Evolutionary conservation across 2,888 invertebrate species (phyloP), one percentile per base, ranked within the genome.

Genomic region (Machimus rusticus): DNA sequence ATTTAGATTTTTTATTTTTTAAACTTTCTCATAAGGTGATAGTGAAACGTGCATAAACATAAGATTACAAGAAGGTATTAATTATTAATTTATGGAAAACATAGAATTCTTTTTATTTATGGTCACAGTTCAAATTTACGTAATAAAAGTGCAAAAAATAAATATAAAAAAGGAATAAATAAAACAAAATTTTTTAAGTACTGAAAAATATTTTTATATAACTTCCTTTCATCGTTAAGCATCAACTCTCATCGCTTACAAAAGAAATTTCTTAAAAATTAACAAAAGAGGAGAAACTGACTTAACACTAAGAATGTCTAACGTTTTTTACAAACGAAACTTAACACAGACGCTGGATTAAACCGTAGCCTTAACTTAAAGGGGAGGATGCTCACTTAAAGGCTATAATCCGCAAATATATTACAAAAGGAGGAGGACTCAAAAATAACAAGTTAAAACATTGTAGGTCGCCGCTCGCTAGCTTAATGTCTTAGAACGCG

Each of bases 221-320:
- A 57, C 74, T 74, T 57, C 74, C 74, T 46, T 85, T 74, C 51
- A 74, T 57, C 43, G 39, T 74, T 43, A 55, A 74, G 74, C 74
- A 74, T 46, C 31, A 31, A n/a, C 43, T 85, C 85, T 46, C 85
- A 85, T 85, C 85, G 85, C 74, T 46, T 85, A 85, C 19, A 34
- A 31, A 82, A 55, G 51, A 57, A 31, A 34, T 19, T 31, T 82
- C 66, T 82, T 57, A 74, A 34, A 85, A 85, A 31, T 74, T 43
- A 43, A 74, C 74, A 74, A 85, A 66, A 37, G 34, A 34, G 19
- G 43, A n/a, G 28, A 79, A 46, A 46, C 28, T 43, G 28, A 46
- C 28, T 28, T 43, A 46, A 46, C 9, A 39, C 23, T 79, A 46
- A 76, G 37, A 23, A 34, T 79, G 43, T 79, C 43, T 79, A 46